Base-by-base conservation (phyloP, 2,113 vertebrate species). In the Xyliphius kryptos region DNA sequence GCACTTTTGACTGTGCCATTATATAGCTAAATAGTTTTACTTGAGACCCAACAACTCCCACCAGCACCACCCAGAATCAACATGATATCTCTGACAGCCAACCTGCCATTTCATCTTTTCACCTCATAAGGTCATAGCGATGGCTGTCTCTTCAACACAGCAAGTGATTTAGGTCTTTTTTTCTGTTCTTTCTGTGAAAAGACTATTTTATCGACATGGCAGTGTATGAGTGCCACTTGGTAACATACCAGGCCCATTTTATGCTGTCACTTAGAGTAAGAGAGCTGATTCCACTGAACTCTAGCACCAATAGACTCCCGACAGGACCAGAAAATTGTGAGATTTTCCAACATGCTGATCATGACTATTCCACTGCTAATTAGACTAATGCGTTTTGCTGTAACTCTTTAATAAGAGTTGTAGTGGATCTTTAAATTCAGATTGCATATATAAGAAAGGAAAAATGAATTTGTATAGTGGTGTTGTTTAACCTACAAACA, bases 321-420 rank as follows among this genome's bases (percentile, higher is more conserved):
- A 15, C 26, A 59, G n/a, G 19, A 19, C 19, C 26, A 49, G 0
- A 38, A 12, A 1, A 0, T 16, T 5, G n/a, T n/a, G 58, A 37
- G 11, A 16, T 43, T 63, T 43, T 11, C 20, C 40, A 9, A 47
- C 41, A 20, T 55, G 51, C 21, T 17, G 13, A 22, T 6, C 40
- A 55, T 64, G 32, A 38, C 11, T 36, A 48, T 48, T 37, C 52
- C 47, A 36, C 52, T 15, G 40, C 14, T 61, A 61, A 54, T 46
- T 10, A 21, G 12, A 12, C 5, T 12, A 32, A 37, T 26, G 6
- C 22, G 44, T 44, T 26, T 14, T 13, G n/a, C 4, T 67, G 64
- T 52, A 11, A 15, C 22, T 52, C 20, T 11, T 21, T 19, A 32
- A 19, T 20, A 6, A 41, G 37, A 9, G 5, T 12, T 41, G 19